phyloP scores from a whole-genome alignment of 2,113 vertebrate genomes.

The Paradoxurus hermaphroditus region DNA sequence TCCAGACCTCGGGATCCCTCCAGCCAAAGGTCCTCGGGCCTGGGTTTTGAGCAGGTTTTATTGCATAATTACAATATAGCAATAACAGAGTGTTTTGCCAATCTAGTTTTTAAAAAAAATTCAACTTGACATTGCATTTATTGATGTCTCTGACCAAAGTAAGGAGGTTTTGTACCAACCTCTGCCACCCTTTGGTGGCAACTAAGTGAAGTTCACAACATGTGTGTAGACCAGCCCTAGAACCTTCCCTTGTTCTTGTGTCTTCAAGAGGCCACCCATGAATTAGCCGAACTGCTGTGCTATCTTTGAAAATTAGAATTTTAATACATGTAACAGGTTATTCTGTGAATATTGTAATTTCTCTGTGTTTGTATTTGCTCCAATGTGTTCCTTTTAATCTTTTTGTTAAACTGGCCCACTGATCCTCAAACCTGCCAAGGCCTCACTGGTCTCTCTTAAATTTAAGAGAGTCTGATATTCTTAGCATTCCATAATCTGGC shows the following conservation, averaged over 20 bases:
- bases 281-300: not conserved
- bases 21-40: not conserved
- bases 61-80: not conserved
- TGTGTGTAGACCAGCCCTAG: not conserved
- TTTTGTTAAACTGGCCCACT: not conserved
- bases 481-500: not conserved
- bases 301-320: not conserved
- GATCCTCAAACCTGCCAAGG: not conserved
- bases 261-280: not conserved
- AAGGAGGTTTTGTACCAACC: not conserved
- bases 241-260: not conserved
- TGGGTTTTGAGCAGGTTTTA: not conserved
- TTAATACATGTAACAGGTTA: not conserved
- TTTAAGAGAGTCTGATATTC: not conserved
- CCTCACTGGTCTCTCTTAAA: not conserved
- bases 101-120: not conserved
- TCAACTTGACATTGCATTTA: not conserved
- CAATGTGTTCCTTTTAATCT: not conserved
- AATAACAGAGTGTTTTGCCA: not conserved
- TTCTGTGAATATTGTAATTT: not conserved
- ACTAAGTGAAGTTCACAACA: not conserved
- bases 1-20: not conserved
- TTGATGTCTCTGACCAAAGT: not conserved
- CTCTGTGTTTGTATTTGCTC: not conserved
- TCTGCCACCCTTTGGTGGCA: not conserved